Evolutionary conservation across 1,140 invertebrate genomes (phyloP).

Genomic region (Melipona quadrifasciata): DNA sequence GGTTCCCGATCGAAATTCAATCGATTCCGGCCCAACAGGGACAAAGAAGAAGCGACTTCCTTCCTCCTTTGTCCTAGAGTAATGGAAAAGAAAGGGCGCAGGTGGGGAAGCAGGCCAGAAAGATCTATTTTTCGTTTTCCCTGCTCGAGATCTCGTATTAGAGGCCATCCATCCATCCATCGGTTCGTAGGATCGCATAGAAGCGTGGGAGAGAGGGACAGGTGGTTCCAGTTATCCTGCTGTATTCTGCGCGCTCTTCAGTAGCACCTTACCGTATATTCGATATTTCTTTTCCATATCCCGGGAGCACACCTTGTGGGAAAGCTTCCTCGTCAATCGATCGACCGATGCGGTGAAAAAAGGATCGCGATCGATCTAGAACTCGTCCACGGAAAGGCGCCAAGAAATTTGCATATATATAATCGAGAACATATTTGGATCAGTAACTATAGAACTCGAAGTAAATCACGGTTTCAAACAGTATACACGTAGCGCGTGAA

Average conservation of each 20-base stretch:
- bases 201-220: conserved; percentile 78
- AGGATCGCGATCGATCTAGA: background rate
- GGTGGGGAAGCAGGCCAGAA: conserved; percentile 46
- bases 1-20: conserved; percentile 61
- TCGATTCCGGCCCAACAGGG: conserved; percentile 44
- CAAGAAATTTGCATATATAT: background rate
- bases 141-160: conserved; percentile 49
- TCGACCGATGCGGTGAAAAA: background rate
- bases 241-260: conserved; percentile 58
- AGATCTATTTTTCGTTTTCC: conserved; percentile 65
- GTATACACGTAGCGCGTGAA: background rate
- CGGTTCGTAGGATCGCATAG: conserved; percentile 49
- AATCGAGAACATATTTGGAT: no score
- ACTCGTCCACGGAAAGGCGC: background rate
- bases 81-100: conserved; percentile 66
- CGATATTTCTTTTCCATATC: conserved; percentile 70
- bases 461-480: no score
- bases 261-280: conserved; percentile 72
- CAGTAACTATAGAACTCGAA: no score
- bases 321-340: conserved; percentile 53
- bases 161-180: conserved; percentile 54
- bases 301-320: conserved; percentile 72
- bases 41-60: conserved; percentile 50
- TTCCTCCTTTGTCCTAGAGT: conserved; percentile 64
- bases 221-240: conserved; percentile 68